phyloP scores from a whole-genome alignment of 2,797 vertebrate genomes.

The Phrynocephalus forsythii region DNA sequence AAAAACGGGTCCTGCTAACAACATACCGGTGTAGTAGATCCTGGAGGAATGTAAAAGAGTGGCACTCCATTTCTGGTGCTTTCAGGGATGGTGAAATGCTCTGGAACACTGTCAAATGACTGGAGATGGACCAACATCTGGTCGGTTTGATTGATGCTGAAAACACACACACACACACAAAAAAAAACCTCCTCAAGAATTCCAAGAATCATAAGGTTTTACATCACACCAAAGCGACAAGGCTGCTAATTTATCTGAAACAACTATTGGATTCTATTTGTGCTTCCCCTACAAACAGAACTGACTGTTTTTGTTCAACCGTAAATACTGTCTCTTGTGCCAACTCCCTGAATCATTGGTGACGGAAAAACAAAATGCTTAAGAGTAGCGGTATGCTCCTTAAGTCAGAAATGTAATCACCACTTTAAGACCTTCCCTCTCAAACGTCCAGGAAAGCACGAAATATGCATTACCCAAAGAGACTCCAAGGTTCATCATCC shows the following conservation, averaged over 20 bases:
- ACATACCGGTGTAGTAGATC: slow-evolving; percentile 91
- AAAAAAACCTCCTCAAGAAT: slow-evolving; percentile 20
- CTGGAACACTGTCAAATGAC: slow-evolving; percentile 94
- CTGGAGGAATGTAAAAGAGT: slow-evolving; percentile 97
- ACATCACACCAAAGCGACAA: not conserved
- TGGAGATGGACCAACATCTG: slow-evolving; percentile 98
- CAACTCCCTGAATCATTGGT: not conserved
- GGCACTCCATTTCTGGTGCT: slow-evolving; percentile 98
- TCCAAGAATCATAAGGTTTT: not conserved
- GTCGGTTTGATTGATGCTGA: slow-evolving; percentile 96
- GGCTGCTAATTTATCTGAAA: not conserved
- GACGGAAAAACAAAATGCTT: not conserved
- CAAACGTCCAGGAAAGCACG: not conserved
- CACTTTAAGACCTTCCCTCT: not conserved
- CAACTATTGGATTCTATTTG: not conserved
- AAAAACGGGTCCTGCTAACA: not conserved
- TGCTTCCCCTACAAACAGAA: not conserved
- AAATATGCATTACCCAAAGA: not conserved
- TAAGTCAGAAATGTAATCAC: not conserved
- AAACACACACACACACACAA: slow-evolving; percentile 51
- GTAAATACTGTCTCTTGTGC: not conserved
- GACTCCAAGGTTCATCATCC: not conserved
- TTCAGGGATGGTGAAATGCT: slow-evolving; percentile 96
- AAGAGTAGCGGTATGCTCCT: not conserved
- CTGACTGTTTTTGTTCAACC: not conserved